Evolutionary conservation across 2,113 vertebrate species (phyloP).

Genomic region (Orcinus orca): DNA sequence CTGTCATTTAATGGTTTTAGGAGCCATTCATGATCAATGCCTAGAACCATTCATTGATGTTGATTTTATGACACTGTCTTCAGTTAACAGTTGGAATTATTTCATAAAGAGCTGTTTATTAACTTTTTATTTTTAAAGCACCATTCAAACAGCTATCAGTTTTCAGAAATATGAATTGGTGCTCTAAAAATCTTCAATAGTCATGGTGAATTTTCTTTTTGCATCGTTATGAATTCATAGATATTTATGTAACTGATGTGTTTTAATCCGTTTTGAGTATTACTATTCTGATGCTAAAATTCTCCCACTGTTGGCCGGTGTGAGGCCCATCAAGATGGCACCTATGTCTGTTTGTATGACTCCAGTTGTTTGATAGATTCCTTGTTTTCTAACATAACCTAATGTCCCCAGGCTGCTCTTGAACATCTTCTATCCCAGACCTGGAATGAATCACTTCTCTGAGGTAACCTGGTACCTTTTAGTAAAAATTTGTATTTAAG

Average conservation of each 20-base stretch:
- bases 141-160: not conserved
- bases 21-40: not conserved
- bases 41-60: not conserved
- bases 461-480: not conserved
- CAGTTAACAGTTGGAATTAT: not conserved
- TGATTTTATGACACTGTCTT: not conserved
- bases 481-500: not conserved
- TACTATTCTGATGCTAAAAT: not conserved
- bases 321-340: not conserved
- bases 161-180: not conserved
- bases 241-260: not conserved
- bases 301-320: not conserved
- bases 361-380: not conserved
- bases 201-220: not conserved
- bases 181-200: not conserved
- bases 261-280: not conserved
- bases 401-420: not conserved
- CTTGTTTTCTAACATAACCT: not conserved
- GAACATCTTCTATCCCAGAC: not conserved
- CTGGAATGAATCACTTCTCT: not conserved
- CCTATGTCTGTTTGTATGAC: not conserved
- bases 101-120: not conserved
- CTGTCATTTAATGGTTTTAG: not conserved
- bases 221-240: not conserved
- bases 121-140: not conserved